These are phyloP conservation scores for Petrolisthes manimaculis DNA, from an alignment of 2,888 invertebrate genomes.

Conservation along the genomic window DNA sequence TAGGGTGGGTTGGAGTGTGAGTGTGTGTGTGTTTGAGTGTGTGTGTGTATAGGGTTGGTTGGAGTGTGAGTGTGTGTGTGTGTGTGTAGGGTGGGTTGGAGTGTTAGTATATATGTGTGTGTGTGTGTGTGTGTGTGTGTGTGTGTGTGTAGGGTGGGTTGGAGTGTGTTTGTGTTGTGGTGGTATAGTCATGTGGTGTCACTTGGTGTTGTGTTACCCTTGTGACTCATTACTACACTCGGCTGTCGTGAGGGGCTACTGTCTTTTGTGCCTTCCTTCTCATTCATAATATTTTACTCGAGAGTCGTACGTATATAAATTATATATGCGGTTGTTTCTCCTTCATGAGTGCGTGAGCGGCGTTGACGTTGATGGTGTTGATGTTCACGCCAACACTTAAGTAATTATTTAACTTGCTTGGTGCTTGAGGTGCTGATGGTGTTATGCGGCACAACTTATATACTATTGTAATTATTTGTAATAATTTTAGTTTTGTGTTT, in stretches of 20 bases:
- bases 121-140: not conserved
- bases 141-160: not conserved
- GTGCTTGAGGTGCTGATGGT: too few species aligned
- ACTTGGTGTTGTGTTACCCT: not conserved
- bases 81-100: not conserved
- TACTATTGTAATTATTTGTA: too few species aligned
- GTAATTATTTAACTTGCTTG: too few species aligned
- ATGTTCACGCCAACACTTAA: too few species aligned
- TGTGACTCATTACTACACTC: constrained; percentile 2
- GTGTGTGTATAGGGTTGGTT: not conserved
- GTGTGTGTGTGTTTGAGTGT: not conserved
- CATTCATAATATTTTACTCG: not conserved
- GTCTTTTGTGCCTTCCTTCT: not conserved
- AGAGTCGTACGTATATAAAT: too few species aligned
- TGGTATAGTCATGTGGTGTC: not conserved
- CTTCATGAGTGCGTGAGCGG: too few species aligned
- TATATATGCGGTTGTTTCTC: too few species aligned
- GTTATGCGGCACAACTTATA: too few species aligned
- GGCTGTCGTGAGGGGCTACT: not conserved
- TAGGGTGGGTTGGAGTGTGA: not conserved
- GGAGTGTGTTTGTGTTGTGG: not conserved
- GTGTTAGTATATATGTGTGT: not conserved
- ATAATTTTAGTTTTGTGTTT: too few species aligned
- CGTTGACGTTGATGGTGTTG: too few species aligned
- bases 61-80: not conserved